Conservation (phyloP, 2,113 vertebrate genomes). For the Melanotaenia duboulayi region DNA sequence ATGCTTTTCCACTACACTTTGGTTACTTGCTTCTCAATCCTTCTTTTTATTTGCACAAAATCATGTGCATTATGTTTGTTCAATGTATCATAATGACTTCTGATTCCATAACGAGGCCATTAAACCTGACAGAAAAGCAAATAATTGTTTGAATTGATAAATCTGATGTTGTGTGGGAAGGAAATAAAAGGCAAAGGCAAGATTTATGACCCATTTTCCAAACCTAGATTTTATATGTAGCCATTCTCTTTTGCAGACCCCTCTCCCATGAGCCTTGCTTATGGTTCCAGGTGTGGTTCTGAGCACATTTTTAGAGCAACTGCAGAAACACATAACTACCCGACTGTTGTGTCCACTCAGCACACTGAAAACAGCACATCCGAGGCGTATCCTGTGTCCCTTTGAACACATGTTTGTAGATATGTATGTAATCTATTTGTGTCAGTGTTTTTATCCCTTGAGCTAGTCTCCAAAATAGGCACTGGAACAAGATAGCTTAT, state of each 20-base stretch:
- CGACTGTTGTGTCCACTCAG: slow-evolving; percentile 53
- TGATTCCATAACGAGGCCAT: not conserved
- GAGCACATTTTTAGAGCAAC: slow-evolving; percentile 36
- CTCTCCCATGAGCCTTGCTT: not conserved
- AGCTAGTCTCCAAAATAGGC: slow-evolving; percentile 47
- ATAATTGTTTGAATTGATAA: not conserved
- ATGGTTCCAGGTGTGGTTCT: slow-evolving; percentile 20
- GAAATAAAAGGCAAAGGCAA: not conserved
- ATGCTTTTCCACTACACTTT: too few species aligned
- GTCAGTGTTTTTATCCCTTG: slow-evolving; percentile 21
- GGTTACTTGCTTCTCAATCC: too few species aligned
- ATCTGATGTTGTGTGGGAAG: not conserved
- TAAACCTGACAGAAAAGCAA: not conserved
- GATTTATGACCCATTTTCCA: slow-evolving; percentile 18
- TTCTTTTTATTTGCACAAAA: too few species aligned
- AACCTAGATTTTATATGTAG: slow-evolving; percentile 13
- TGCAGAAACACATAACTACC: slow-evolving; percentile 26
- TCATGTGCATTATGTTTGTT: too few species aligned
- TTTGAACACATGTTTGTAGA: slow-evolving; percentile 46
- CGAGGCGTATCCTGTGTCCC: slow-evolving; percentile 16
- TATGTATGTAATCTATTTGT: slow-evolving; percentile 8
- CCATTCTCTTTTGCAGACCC: slow-evolving; percentile 7
- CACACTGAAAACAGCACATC: slow-evolving; percentile 31
- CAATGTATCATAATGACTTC: too few species aligned
- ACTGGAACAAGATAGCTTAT: not conserved